Percentiles rank a stretch among this genome's conserved stretches.
These are phyloP conservation scores for Glossosoma conforme DNA, from an alignment of 1,140 invertebrate genomes.

Conservation along the genomic window DNA sequence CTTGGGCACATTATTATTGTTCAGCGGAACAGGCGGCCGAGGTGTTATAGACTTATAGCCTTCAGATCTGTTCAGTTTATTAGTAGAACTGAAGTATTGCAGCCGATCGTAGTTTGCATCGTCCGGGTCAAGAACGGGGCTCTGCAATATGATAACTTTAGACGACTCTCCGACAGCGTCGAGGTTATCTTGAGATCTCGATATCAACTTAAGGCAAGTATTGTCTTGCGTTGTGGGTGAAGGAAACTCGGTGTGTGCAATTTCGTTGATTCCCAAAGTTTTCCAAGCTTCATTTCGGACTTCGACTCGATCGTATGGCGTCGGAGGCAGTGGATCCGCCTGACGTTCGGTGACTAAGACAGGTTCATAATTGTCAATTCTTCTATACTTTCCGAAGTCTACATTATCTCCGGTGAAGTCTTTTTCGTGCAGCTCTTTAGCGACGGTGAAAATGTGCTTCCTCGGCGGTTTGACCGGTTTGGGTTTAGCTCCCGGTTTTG, in stretches of 20 bases:
- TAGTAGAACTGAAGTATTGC: constrained; percentile 71
- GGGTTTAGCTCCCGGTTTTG: constrained; percentile 50
- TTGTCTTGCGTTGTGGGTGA: constrained; percentile 40
- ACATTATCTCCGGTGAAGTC: constrained; percentile 40
- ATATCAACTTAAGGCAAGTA: constrained; percentile 46
- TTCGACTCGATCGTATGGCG: constrained; percentile 64
- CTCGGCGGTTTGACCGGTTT: constrained; percentile 64
- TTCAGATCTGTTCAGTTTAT: constrained; percentile 59
- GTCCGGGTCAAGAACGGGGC: constrained; percentile 41
- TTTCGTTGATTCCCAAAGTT: constrained; percentile 66
- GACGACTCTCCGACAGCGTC: constrained; percentile 43
- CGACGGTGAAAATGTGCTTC: constrained; percentile 47
- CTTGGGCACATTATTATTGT: constrained; percentile 37
- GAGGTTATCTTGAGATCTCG: constrained; percentile 47
- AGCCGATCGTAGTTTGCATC: constrained; percentile 67
- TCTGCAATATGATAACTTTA: constrained; percentile 45
- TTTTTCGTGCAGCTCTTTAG: constrained; percentile 39
- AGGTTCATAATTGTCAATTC: constrained; percentile 49
- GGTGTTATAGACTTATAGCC: constrained; percentile 63
- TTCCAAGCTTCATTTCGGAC: constrained; percentile 70
- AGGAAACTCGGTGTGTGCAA: constrained; percentile 57
- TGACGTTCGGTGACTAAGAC: too few relatives aligned
- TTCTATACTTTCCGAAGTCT: constrained; percentile 45
- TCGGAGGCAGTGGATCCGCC: constrained; percentile 35
- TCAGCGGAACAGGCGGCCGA: constrained; percentile 41